Conservation (phyloP, 2,113 vertebrate genomes). For the Sceloporus undulatus region DNA sequence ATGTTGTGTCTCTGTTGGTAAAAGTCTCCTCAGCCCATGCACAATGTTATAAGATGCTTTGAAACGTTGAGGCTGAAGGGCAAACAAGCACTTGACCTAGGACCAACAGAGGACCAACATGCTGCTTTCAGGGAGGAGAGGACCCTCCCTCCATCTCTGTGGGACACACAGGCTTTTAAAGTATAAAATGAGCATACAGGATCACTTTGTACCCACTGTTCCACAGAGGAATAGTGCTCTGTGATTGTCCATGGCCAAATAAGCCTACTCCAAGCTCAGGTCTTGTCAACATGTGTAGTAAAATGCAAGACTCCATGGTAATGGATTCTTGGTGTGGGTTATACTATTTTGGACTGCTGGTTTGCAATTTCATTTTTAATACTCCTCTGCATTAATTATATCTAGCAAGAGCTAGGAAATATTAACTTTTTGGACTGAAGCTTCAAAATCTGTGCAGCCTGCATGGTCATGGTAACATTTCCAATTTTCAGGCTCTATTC, state of each 20-base stretch:
- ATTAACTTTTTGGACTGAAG: no score
- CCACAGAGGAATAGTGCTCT: neutral
- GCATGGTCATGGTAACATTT: no score
- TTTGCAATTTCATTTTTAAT: no score
- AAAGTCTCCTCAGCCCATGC: neutral
- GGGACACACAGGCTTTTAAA: neutral
- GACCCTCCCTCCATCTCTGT: neutral
- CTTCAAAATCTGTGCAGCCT: no score
- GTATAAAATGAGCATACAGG: neutral
- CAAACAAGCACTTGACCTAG: no score
- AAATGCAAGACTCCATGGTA: neutral
- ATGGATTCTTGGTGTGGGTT: no score
- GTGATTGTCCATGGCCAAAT: neutral
- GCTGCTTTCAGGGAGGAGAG: neutral
- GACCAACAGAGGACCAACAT: no score
- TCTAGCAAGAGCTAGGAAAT: no score
- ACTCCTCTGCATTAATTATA: no score
- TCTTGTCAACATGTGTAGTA: neutral
- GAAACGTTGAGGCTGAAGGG: neutral
- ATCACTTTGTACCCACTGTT: neutral
- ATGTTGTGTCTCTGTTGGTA: neutral
- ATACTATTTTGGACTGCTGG: no score
- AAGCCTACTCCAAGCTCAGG: neutral
- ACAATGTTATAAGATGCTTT: neutral
- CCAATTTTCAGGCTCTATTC: no score